Base-by-base conservation (phyloP, 2,888 invertebrate species). In the Ophion ellenae region DNA sequence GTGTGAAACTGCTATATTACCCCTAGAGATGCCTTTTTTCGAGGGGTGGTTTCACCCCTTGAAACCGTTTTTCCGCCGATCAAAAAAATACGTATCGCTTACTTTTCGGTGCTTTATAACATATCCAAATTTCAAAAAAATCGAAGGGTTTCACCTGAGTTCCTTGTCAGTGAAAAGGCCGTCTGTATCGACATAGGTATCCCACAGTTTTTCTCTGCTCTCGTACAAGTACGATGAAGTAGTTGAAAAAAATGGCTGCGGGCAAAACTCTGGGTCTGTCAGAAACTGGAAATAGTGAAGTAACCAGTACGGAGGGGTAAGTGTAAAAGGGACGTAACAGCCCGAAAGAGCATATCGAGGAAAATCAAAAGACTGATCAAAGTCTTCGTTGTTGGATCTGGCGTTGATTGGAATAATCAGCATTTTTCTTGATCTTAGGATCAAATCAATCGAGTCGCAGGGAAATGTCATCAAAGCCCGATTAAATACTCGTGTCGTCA, bases 401-500 rank as follows among this genome's bases (percentile, higher is more conserved):
- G 74, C n/a, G n/a, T 82, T 7, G 59, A 74, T 53, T 11, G 17
- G 17, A 9, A 70, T 70, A 11, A 69, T 79, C n/a, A 17, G 24
- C 14, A 47, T 24, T 7, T 63, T 32, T n/a, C 17, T 14, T 10
- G 63, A 64, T 53, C 63, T 63, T 61, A 64, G 32, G 75, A 64
- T 63, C 28, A 7, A 9, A 10, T n/a, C 14, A 9, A 10, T n/a
- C 14, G 6, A 61, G 24, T 47, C 45, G 28, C 14, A 63, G 5
- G n/a, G 24, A 64, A 9, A 45, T 9, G n/a, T 75, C 20, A 45
- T 69, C n/a, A 28, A 61, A 11, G 14, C 61, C 69, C 28, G 32
- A 78, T 76, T 28, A 66, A 76, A 83, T n/a, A 70, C 61, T 32
- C 74, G 67, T 47, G 17, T 36, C 4, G 59, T 75, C 67, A 82